Percentiles rank a stretch among this genome's conserved stretches.
phyloP scores from a whole-genome alignment of 2,113 vertebrate genomes.

The Deroptyus accipitrinus region DNA sequence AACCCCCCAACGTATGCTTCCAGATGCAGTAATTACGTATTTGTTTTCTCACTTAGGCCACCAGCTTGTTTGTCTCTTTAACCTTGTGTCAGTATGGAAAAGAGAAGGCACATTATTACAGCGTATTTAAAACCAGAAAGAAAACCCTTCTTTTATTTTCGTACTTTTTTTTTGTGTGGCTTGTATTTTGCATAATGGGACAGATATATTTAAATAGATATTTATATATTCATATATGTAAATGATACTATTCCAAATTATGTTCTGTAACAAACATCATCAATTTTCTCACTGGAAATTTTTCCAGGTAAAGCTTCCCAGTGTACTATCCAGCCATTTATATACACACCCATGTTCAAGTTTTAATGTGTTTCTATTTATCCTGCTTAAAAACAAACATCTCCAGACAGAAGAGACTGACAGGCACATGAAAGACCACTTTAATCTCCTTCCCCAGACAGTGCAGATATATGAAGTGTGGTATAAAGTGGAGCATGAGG shows the following conservation, averaged over 20 bases:
- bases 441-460: neutral
- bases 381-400: slow-evolving; percentile 2
- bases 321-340: neutral
- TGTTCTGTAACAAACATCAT: neutral
- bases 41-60: neutral
- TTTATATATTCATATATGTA: neutral
- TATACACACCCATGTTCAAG: neutral
- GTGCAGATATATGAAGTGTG: neutral
- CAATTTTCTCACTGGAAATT: neutral
- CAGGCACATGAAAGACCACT: slow-evolving; percentile 8
- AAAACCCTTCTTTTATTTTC: neutral
- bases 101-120: rapidly evolving
- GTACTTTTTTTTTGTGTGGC: neutral
- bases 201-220: neutral
- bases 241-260: neutral
- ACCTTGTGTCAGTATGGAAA: neutral
- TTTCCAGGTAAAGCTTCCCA: neutral
- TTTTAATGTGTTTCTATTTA: slow-evolving; percentile 33
- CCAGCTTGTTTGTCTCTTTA: neutral
- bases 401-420: neutral
- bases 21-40: neutral
- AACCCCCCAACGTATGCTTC: neutral
- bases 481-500: neutral
- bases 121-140: neutral
- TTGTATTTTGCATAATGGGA: neutral